Percentiles rank a stretch among this genome's conserved stretches.
phyloP scores from a whole-genome alignment of 1,140 invertebrate genomes.

The Cydia strobilella region DNA sequence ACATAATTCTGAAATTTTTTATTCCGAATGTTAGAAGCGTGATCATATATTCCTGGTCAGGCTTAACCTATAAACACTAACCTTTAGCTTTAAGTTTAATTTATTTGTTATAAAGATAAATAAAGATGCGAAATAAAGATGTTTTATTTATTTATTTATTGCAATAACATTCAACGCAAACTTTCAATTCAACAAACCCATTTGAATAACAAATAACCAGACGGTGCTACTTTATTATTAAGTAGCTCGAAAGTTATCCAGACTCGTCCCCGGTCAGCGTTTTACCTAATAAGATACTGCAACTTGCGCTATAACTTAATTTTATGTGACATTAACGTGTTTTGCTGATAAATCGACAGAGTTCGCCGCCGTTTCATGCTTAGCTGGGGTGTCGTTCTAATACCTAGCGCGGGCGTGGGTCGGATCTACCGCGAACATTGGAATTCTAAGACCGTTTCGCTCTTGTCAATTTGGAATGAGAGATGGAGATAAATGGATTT shows the following conservation, averaged over 20 bases:
- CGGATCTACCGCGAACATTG: background rate
- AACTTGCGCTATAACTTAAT: conserved; percentile 46
- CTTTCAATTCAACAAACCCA: background rate
- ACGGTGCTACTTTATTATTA: conserved; percentile 26
- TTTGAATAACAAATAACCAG: background rate
- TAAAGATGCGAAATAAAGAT: too few species aligned
- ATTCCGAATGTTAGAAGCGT: too few species aligned
- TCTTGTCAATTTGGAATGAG: too few species aligned
- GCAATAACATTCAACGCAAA: background rate
- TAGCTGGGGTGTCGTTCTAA: background rate
- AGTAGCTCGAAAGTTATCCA: conserved; percentile 22
- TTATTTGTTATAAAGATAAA: too few species aligned
- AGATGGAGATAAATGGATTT: too few species aligned
- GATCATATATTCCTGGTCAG: too few species aligned
- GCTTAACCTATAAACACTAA: too few species aligned
- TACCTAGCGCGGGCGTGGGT: background rate
- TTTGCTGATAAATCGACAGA: conserved; percentile 38
- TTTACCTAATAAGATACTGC: conserved; percentile 40
- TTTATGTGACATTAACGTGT: conserved; percentile 46
- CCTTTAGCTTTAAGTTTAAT: too few species aligned
- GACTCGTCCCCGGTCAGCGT: conserved; percentile 35
- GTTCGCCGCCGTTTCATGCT: conserved; percentile 12
- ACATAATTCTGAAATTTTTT: too few species aligned
- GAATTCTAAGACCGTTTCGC: background rate
- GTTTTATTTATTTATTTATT: too few species aligned